Conservation (phyloP, 1,140 invertebrate species). For the Physella acuta region DNA sequence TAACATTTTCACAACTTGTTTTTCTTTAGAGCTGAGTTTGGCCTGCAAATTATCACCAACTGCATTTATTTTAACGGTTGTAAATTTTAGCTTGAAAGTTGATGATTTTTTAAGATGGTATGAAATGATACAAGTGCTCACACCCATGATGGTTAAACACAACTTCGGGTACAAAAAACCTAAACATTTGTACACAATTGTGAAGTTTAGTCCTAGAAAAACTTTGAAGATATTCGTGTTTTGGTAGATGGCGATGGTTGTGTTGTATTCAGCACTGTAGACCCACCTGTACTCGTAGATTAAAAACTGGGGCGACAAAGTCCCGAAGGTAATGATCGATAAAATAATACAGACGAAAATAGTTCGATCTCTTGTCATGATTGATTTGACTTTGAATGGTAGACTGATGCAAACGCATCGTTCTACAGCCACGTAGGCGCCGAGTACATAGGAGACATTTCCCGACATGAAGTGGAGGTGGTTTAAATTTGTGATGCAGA, state of each 20-base stretch:
- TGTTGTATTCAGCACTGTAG: slow-evolving; percentile 1
- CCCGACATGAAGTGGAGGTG: not conserved
- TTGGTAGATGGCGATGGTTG: slow-evolving; percentile 4
- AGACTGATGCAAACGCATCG: slow-evolving; percentile 11
- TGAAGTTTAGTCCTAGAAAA: not conserved
- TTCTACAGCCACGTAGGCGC: slow-evolving; percentile 11
- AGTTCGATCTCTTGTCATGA: not conserved
- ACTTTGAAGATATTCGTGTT: not conserved
- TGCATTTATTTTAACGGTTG: too few species aligned
- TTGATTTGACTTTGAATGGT: slow-evolving; percentile 9
- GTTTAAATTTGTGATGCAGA: not conserved
- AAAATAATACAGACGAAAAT: not conserved
- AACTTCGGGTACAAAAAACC: not conserved
- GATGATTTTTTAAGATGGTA: slow-evolving; percentile 13
- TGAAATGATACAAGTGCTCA: slow-evolving; percentile 2
- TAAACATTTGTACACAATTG: not conserved
- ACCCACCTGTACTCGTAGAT: slow-evolving; percentile 9
- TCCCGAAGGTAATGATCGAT: not conserved
- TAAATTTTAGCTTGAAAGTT: too few species aligned
- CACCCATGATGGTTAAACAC: not conserved
- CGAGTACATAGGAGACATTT: slow-evolving; percentile 2
- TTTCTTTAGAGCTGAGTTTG: too few species aligned
- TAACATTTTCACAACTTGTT: too few species aligned
- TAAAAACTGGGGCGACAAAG: too few species aligned
- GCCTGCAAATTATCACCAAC: too few species aligned